Conservation (phyloP, 1,140 invertebrate genomes). For the Pseudomyrmex dendroicus region DNA sequence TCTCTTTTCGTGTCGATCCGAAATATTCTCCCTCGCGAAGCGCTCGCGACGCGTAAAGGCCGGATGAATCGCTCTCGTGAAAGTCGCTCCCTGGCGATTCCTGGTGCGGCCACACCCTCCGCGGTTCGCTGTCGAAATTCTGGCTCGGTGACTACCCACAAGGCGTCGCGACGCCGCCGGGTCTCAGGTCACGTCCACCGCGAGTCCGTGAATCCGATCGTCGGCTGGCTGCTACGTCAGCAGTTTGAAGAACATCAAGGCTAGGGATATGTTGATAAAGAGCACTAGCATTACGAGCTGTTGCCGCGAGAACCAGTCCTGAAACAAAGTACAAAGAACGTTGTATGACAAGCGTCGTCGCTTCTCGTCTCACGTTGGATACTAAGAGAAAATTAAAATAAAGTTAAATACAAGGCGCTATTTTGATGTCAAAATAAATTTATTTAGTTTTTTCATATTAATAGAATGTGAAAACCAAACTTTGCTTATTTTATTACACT, state of each 20-base stretch:
- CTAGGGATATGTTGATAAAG: conserved; percentile 97
- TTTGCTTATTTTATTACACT: too few relatives aligned
- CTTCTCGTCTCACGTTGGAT: too few relatives aligned
- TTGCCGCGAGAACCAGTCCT: conserved; percentile 99
- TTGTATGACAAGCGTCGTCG: conserved; percentile 5
- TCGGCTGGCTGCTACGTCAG: conserved; percentile 90
- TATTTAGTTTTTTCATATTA: too few relatives aligned
- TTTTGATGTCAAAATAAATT: too few relatives aligned
- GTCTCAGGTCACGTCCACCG: conserved; percentile 80
- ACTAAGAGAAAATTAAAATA: too few relatives aligned
- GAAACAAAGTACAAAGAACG: conserved; percentile 79
- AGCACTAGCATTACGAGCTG: conserved; percentile 97
- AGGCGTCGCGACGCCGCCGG: conserved; percentile 60
- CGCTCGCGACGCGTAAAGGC: conserved; percentile 63
- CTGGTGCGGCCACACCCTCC: conserved; percentile 28
- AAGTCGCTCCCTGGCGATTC: conserved; percentile 74
- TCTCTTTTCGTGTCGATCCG: neutral
- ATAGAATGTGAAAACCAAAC: too few relatives aligned
- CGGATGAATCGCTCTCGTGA: conserved; percentile 71
- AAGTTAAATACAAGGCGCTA: too few relatives aligned
- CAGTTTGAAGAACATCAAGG: conserved; percentile 98
- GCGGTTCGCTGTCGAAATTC: conserved; percentile 28
- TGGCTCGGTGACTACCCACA: conserved; percentile 64
- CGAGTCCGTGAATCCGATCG: conserved; percentile 77
- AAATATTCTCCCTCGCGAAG: conserved; percentile 26